Base-by-base conservation (phyloP, 2,888 invertebrate genomes). In the Andrena praecox region DNA sequence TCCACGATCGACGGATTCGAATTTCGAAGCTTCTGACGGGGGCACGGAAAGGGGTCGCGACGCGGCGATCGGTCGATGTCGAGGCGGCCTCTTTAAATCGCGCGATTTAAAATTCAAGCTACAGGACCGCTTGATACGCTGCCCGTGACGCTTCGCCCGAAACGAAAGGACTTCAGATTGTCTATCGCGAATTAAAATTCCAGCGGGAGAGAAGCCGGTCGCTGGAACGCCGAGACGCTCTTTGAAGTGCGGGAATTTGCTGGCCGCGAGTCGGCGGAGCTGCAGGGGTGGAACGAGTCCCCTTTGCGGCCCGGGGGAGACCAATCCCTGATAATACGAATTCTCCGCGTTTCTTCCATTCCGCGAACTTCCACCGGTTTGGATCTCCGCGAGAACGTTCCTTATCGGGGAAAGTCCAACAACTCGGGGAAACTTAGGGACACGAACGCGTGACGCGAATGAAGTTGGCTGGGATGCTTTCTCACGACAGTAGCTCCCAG, bases 341-440 rank as follows among this genome's bases (percentile, higher is more conserved):
- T 82, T 82, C 82, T 56, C 24, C 60, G 68, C 63, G 68, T 77
- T 73, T 77, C 82, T 77, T 64, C 33, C 24, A 24, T 68, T 68
- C 59, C 59, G 33, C 54, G 42, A 62, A 42, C n/a, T 64, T 27
- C 35, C 33, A 42, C 12, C 27, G 54, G 7, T 54, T 68, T 31
- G 24, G 29, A 20, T 27, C 42, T 50, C 27, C n/a, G 20, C 70
- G 54, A 56, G 31, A 56, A 27, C 8, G 35, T 60, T 20, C 42
- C 42, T 54, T 52, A 52, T 42, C 66, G 2, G 33, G 29, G 60
- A 10, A n/a, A 31, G 3, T 12, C 42, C 42, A n/a, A 27, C 29
- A 75, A 31, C 75, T 42, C 29, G 33, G 20, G 64, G 20, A 50
- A 52, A 75, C 33, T 66, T 8, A 12, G 8, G 20, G 42, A 52